Evolutionary conservation across 2,113 vertebrate genomes (phyloP).

Genomic region (Apteryx mantelli): DNA sequence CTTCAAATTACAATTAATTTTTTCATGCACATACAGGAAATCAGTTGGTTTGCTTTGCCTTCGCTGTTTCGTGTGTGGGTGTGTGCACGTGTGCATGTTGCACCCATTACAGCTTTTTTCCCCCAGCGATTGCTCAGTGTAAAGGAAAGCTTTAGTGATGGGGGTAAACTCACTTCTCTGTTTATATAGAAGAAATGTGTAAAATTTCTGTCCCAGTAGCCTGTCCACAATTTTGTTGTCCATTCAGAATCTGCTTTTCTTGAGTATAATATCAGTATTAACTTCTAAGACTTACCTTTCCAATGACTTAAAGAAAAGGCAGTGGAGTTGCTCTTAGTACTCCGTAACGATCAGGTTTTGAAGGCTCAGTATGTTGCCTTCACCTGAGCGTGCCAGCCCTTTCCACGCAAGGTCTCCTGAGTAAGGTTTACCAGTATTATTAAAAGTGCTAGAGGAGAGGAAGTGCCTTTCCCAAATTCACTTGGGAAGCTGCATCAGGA

Average conservation of each 20-base stretch:
- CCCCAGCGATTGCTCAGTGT: not conserved
- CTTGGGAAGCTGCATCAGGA: slow-evolving; percentile 16
- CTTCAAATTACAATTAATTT: not conserved
- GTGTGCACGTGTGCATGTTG: not conserved
- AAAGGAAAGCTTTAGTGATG: not conserved
- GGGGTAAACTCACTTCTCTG: not conserved
- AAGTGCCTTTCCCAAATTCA: not conserved
- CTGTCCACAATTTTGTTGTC: not conserved
- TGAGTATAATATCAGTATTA: not conserved
- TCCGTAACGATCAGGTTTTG: not conserved
- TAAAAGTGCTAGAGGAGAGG: not conserved
- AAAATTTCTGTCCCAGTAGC: not conserved
- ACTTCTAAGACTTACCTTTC: not conserved
- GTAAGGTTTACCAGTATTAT: not conserved
- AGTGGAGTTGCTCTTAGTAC: not conserved
- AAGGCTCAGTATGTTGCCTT: not conserved
- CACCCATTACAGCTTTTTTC: not conserved
- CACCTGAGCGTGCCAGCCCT: not conserved
- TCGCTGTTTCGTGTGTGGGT: not conserved
- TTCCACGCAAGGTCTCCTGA: not conserved
- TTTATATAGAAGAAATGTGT: not conserved
- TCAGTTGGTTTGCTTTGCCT: not conserved
- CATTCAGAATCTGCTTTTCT: not conserved
- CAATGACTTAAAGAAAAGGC: not conserved
- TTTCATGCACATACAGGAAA: not conserved